These are phyloP conservation scores for Zaprionus ghesquierei DNA, from an alignment of 1,140 invertebrate species.

Conservation along the genomic window DNA sequence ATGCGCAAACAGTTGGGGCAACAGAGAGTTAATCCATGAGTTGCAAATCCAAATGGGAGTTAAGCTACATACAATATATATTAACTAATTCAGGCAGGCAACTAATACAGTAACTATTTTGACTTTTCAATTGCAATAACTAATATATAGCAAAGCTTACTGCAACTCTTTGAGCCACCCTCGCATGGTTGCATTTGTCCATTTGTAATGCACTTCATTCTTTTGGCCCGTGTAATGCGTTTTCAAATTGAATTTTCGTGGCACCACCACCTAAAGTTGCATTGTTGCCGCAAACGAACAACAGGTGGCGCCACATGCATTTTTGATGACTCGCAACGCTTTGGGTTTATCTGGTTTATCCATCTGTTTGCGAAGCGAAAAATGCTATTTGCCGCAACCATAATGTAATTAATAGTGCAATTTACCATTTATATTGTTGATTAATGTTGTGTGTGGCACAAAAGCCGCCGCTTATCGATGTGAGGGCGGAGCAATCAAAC, in stretches of 20 bases:
- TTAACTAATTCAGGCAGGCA: no score
- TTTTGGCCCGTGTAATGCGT: slow-evolving; percentile 51
- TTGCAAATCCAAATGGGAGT: no score
- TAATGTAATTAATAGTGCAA: slow-evolving; percentile 67
- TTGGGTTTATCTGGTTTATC: slow-evolving; percentile 13
- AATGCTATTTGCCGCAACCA: slow-evolving; percentile 41
- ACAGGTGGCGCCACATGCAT: slow-evolving; percentile 56
- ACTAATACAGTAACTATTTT: no score
- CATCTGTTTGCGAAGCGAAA: no score
- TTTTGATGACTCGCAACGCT: neutral
- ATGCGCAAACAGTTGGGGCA: slow-evolving; percentile 5
- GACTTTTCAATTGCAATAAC: no score
- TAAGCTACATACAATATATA: no score
- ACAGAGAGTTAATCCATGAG: slow-evolving; percentile 20
- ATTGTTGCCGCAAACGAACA: slow-evolving; percentile 27
- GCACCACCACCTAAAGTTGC: slow-evolving; percentile 49
- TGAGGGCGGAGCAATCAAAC: neutral
- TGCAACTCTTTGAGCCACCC: slow-evolving; percentile 12
- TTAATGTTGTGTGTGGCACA: slow-evolving; percentile 14
- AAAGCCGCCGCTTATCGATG: slow-evolving; percentile 15
- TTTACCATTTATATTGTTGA: slow-evolving; percentile 48
- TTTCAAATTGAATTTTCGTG: slow-evolving; percentile 73
- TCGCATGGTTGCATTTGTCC: slow-evolving; percentile 21
- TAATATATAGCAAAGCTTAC: no score
- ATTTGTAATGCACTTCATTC: neutral